These are phyloP conservation scores for Dolomedes plantarius DNA, from an alignment of 2,888 invertebrate species.

Conservation along the genomic window DNA sequence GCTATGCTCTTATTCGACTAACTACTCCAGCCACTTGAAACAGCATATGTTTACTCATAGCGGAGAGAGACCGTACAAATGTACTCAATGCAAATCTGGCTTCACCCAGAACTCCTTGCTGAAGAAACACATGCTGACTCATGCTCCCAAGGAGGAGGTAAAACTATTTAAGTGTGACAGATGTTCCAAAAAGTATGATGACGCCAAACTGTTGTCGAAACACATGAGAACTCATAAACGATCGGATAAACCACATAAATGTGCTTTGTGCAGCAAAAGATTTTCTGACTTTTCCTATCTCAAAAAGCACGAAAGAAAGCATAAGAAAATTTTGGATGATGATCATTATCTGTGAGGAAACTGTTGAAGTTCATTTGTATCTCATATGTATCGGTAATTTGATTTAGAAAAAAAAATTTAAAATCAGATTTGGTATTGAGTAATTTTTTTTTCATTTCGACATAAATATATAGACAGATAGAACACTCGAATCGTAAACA, in stretches of 20 bases:
- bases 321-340: too few relatives aligned
- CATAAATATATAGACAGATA: too few relatives aligned
- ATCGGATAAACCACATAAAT: slow-evolving; percentile 36
- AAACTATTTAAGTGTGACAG: slow-evolving; percentile 11
- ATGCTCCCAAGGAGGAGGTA: slow-evolving; percentile 7
- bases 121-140: slow-evolving; percentile 52
- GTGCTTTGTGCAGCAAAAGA: slow-evolving; percentile 36
- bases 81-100: slow-evolving; percentile 33
- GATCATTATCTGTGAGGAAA: too few relatives aligned
- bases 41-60: slow-evolving; percentile 61
- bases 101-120: slow-evolving; percentile 57
- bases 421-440: too few relatives aligned
- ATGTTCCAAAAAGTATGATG: slow-evolving; percentile 21
- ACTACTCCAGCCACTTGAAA: slow-evolving; percentile 59
- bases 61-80: slow-evolving; percentile 56
- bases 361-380: too few relatives aligned
- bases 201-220: slow-evolving; percentile 19
- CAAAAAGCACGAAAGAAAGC: slow-evolving; percentile 48
- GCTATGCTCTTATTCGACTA: slow-evolving; percentile 52
- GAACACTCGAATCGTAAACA: too few relatives aligned
- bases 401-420: too few relatives aligned
- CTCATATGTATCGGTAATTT: too few relatives aligned
- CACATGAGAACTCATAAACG: slow-evolving; percentile 37
- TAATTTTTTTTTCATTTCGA: too few relatives aligned
- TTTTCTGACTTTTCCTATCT: slow-evolving; percentile 11